Base-by-base conservation (phyloP, 1,140 invertebrate species). In the Ips typographus region DNA sequence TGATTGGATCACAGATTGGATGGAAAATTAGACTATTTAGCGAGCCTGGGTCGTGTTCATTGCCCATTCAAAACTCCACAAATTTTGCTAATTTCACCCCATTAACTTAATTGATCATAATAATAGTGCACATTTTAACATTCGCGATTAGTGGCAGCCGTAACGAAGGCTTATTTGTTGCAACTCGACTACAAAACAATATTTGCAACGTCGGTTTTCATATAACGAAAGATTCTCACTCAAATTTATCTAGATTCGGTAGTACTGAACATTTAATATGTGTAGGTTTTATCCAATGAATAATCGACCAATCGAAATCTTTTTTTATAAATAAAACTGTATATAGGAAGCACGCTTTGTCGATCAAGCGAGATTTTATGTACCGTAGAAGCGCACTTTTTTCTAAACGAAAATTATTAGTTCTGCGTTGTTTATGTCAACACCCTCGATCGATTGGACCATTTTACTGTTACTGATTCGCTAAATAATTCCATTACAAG, bases 291-390 rank as follows among this genome's bases (percentile, higher is more conserved):
- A 22, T 22, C 22, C 22, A 22, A 22, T 22, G 6, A 22, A 49
- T 49, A 49, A 49, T 49, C 44, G 22, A 3, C 2, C 44, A 8
- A 49, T 49, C 44, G 44, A 49, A 49, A 49, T 22, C 44, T 49
- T 8, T 49, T 49, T 22, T 22, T 22, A 22, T 22, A 22, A 22
- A 49, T 49, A 22, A 49, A 49, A 22, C 7, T 49, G 22, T 49
- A 42, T 22, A 59, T 8, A 40, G 57, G 57, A 59, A 59, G n/a
- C 57, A 59, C 40, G 57, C 57, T 59, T 36, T 40, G 57, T 59
- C 37, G 57, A 38, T 42, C 57, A 59, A 59, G 40, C 57, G 57
- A 42, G 8, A 38, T 8, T 41, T 22, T 59, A 59, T 59, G 41
- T 6, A 59, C 22, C 22, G 22, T 22, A 22, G 22, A 59, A 59